A percentile compares a stretch with the other conserved stretches of the same genome.
phyloP scores from a whole-genome alignment of 2,113 vertebrate species.

The Microtus ochrogaster region DNA sequence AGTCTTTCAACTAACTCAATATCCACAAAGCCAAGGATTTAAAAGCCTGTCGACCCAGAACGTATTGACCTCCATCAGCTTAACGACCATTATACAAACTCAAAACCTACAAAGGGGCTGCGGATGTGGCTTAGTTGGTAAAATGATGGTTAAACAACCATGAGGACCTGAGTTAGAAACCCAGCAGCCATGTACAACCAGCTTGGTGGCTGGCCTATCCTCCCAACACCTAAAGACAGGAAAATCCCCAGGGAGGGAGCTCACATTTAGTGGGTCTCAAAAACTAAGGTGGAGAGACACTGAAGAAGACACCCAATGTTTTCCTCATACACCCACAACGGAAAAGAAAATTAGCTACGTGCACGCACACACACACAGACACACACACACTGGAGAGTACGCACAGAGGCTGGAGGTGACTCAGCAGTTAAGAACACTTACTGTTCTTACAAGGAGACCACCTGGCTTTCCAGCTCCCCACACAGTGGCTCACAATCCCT shows the following conservation, averaged over 20 bases:
- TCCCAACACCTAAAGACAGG: no score
- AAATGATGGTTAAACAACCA: background rate
- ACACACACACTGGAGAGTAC: background rate
- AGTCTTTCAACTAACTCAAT: slow-evolving; percentile 78
- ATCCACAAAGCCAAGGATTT: slow-evolving; percentile 70
- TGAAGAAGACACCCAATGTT: no score
- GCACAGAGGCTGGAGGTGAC: background rate
- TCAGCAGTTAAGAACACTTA: background rate
- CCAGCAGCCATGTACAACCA: background rate
- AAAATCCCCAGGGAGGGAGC: background rate
- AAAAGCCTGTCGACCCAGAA: slow-evolving; percentile 77
- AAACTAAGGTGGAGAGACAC: no score
- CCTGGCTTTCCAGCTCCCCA: background rate
- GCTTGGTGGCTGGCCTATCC: background rate
- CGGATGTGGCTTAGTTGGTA: background rate
- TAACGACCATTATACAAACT: slow-evolving; percentile 79
- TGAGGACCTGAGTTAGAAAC: no score
- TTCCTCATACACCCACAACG: no score
- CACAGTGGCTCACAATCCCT: background rate
- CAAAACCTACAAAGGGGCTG: slow-evolving; percentile 75
- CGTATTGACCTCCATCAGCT: slow-evolving; percentile 80
- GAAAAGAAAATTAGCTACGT: no score
- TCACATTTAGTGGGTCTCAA: background rate
- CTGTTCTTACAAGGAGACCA: background rate
- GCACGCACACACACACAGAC: background rate